A percentile compares a stretch with the other conserved stretches of the same genome.
phyloP scores from a whole-genome alignment of 2,113 vertebrate genomes.

The Cottus gobio region DNA sequence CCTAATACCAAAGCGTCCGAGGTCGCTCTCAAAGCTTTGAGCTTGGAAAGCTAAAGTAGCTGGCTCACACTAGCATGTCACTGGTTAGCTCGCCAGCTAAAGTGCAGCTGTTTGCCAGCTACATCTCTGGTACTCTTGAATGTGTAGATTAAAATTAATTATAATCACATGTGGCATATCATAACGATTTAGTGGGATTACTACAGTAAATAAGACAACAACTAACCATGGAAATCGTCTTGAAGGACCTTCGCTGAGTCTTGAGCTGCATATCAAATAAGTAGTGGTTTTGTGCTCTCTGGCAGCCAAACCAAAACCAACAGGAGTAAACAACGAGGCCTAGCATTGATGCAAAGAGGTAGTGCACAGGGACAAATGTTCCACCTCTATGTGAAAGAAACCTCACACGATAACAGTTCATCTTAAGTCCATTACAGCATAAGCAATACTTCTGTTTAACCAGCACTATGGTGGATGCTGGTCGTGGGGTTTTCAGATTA shows the following conservation, averaged over 20 bases:
- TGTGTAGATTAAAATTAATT: not conserved
- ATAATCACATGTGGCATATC: not conserved
- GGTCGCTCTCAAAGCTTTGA: not conserved
- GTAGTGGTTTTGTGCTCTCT: conserved; percentile 9
- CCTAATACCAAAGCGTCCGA: not conserved
- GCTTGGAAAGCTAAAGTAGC: not conserved
- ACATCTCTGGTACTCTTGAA: not conserved
- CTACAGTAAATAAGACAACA: conserved; percentile 7
- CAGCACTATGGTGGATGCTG: conserved; percentile 50
- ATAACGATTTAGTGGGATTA: not conserved
- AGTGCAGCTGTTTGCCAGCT: not conserved
- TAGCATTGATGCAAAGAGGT: conserved; percentile 22
- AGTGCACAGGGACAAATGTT: conserved; percentile 16
- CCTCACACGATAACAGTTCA: conserved; percentile 61
- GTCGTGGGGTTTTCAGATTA: conserved; percentile 58
- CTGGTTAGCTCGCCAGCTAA: not conserved
- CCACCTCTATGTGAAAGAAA: conserved; percentile 41
- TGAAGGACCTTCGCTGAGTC: not conserved
- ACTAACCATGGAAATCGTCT: not conserved
- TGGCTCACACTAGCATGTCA: not conserved
- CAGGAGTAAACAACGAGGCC: conserved; percentile 14
- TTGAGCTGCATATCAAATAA: not conserved
- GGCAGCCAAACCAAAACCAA: conserved; percentile 9
- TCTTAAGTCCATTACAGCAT: conserved; percentile 66
- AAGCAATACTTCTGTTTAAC: conserved; percentile 57